Conservation (phyloP, 2,888 invertebrate genomes). For the Papilio elwesi region DNA sequence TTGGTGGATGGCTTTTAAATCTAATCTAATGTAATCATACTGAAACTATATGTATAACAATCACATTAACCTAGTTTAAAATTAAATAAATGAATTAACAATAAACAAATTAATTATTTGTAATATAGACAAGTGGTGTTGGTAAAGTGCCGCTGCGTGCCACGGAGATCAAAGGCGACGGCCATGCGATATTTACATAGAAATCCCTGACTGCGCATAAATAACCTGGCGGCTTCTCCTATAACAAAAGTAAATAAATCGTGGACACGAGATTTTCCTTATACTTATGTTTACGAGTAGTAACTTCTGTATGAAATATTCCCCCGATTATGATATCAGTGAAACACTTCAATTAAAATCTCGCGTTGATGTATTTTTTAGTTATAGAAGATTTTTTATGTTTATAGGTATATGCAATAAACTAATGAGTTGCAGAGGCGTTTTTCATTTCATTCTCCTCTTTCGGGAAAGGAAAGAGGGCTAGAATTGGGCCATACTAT, state of each 20-base stretch:
- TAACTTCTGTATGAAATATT: not conserved
- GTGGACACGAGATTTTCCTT: conserved; percentile 23
- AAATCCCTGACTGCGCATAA: conserved; percentile 53
- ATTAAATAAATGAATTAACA: too few relatives aligned
- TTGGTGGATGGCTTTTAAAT: too few relatives aligned
- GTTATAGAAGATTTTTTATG: not conserved
- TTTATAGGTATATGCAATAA: too few relatives aligned
- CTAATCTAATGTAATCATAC: too few relatives aligned
- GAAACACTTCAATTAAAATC: too few relatives aligned
- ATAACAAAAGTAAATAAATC: conserved; percentile 48
- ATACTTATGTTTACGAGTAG: conserved; percentile 1
- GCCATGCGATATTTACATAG: conserved; percentile 47
- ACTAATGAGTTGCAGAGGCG: too few relatives aligned
- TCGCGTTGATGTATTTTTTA: too few relatives aligned
- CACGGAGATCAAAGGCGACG: conserved; percentile 57
- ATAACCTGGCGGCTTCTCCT: conserved; percentile 40
- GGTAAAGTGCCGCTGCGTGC: conserved; percentile 49
- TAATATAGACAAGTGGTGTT: conserved; percentile 37
- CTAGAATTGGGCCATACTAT: too few relatives aligned
- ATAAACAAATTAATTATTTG: conserved; percentile 23
- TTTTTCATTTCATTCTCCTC: too few relatives aligned
- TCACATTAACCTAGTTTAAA: too few relatives aligned
- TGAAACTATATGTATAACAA: too few relatives aligned
- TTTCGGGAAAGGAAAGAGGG: too few relatives aligned
- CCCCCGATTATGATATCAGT: not conserved